These are phyloP conservation scores for Osmerus eperlanus DNA, from an alignment of 2,113 vertebrate genomes.

Conservation along the genomic window DNA sequence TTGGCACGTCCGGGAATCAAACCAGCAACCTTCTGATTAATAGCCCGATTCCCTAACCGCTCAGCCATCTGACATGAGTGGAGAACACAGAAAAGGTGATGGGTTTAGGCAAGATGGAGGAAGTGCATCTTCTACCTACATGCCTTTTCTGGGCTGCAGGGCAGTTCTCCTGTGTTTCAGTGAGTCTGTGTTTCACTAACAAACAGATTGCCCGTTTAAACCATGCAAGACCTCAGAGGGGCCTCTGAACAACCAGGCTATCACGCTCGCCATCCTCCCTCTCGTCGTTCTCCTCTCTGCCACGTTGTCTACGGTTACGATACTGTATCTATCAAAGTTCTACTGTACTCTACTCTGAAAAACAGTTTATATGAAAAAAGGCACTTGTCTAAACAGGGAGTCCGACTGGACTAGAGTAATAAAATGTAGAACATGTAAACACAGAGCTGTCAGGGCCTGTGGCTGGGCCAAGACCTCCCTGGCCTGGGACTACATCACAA, in stretches of 20 bases:
- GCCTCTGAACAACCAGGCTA: neutral
- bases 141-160: no score
- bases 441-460: conserved; percentile 38
- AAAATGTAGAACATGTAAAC: conserved; percentile 57
- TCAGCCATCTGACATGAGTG: no score
- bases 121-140: no score
- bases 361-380: conserved; percentile 39
- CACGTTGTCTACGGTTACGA: conserved; percentile 2
- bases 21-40: no score
- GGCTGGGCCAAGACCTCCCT: conserved; percentile 31
- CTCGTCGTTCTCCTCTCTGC: neutral
- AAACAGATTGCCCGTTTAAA: no score
- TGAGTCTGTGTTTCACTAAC: no score
- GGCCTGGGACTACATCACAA: neutral
- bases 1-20: no score
- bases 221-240: no score
- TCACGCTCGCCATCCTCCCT: neutral
- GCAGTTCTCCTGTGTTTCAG: no score
- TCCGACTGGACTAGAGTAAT: conserved; percentile 53
- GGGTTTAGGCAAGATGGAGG: no score
- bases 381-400: conserved; percentile 44
- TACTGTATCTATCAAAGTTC: conserved; percentile 46
- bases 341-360: conserved; percentile 20
- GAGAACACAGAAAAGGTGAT: no score
- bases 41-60: no score